Evolutionary conservation across 2,113 vertebrate genomes (phyloP).

Genomic region (Peromyscus maniculatus): DNA sequence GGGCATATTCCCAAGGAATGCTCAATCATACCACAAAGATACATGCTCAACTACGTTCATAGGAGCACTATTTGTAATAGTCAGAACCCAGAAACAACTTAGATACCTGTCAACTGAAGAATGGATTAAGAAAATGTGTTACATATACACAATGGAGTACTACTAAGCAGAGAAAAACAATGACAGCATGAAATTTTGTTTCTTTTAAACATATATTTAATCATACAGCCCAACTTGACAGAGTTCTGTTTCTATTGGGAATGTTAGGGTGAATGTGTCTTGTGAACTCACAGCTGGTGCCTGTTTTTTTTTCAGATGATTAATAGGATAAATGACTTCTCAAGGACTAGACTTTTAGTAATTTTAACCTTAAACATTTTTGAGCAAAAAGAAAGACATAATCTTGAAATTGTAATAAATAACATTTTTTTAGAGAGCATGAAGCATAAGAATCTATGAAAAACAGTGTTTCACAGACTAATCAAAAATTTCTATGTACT

Average conservation of each 20-base stretch:
- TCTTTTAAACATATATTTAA: conserved; percentile 61
- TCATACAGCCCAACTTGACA: background rate
- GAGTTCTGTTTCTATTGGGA: conserved; percentile 42
- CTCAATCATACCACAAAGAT: too few relatives aligned
- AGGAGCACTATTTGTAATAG: too few relatives aligned
- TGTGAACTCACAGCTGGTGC: conserved; percentile 14
- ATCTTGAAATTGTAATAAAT: conserved; percentile 44
- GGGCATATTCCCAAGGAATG: too few relatives aligned
- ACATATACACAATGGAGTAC: too few relatives aligned
- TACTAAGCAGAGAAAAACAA: too few relatives aligned
- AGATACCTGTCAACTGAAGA: too few relatives aligned
- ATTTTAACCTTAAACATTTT: conserved; percentile 44
- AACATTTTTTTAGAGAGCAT: background rate
- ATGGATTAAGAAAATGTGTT: too few relatives aligned
- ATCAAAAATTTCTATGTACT: conserved; percentile 28
- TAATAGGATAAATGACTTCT: conserved; percentile 56
- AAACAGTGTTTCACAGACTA: conserved; percentile 38
- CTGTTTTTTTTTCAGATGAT: conserved; percentile 41
- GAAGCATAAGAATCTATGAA: background rate
- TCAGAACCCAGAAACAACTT: too few relatives aligned
- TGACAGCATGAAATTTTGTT: background rate
- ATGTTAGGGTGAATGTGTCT: conserved; percentile 29
- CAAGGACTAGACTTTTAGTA: conserved; percentile 52
- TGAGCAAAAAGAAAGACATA: conserved; percentile 24
- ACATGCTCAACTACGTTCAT: too few relatives aligned